Conservation (phyloP, 2,797 vertebrate species). For the Eulemur coronatus region DNA sequence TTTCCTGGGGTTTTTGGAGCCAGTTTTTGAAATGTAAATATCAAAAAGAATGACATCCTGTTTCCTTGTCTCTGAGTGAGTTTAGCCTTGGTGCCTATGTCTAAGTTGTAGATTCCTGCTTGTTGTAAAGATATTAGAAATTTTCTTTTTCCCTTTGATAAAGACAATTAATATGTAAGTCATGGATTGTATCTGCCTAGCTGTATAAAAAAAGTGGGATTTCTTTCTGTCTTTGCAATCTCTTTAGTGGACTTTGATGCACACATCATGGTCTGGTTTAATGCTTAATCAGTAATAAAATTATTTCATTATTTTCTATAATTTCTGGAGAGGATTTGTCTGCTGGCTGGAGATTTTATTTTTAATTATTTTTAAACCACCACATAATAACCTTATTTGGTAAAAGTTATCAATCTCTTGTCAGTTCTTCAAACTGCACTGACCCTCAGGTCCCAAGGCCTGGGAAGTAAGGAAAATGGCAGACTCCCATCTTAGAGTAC, state of each 20-base stretch:
- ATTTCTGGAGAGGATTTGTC: not conserved
- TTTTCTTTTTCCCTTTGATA: not conserved
- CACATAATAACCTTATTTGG: not conserved
- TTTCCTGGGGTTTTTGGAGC: not conserved
- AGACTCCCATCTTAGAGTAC: too few relatives aligned
- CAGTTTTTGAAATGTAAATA: not conserved
- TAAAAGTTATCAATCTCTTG: not conserved
- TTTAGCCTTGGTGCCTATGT: not conserved
- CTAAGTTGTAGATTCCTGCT: not conserved
- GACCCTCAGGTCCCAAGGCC: not conserved
- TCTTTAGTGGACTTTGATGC: not conserved
- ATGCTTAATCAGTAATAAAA: not conserved
- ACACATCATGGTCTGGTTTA: not conserved
- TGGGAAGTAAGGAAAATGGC: not conserved
- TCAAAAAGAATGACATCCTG: not conserved
- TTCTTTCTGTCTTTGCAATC: not conserved
- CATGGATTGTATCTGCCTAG: not conserved
- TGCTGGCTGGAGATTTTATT: not conserved
- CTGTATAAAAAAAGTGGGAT: not conserved
- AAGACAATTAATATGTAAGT: not conserved
- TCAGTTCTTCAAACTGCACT: not conserved
- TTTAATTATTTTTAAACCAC: not conserved
- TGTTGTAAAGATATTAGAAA: not conserved
- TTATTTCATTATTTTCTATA: not conserved
- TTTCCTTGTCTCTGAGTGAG: not conserved